phyloP scores from a whole-genome alignment of 2,797 vertebrate species.

The Pristis pectinata region DNA sequence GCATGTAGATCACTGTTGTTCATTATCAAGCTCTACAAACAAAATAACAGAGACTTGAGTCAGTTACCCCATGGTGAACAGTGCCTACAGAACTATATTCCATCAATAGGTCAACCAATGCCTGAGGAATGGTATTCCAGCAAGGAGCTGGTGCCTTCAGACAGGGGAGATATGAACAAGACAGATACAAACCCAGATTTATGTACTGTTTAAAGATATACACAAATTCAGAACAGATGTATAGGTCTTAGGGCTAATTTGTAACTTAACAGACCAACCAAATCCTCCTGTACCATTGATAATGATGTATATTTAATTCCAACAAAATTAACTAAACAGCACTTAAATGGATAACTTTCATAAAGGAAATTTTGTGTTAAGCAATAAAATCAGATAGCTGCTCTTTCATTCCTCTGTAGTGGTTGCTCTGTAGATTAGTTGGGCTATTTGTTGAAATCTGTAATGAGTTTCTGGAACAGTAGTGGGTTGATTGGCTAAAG shows the following conservation, averaged over 20 bases:
- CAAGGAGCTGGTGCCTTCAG: not conserved
- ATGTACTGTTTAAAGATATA: not conserved
- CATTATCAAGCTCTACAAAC: not conserved
- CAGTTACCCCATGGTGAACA: not conserved
- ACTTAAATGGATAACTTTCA: not conserved
- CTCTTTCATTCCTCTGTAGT: not conserved
- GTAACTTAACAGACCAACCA: not conserved
- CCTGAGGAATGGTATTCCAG: not conserved
- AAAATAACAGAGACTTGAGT: not conserved
- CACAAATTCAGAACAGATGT: slow-evolving; percentile 15
- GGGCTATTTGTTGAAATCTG: not conserved
- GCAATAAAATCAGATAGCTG: not conserved
- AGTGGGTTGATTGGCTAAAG: slow-evolving; percentile 3
- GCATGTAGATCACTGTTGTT: not conserved
- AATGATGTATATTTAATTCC: not conserved
- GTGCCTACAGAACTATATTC: not conserved
- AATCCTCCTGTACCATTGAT: not conserved
- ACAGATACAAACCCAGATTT: not conserved
- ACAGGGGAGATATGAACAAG: not conserved
- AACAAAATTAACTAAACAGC: slow-evolving; percentile 2
- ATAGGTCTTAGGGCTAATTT: not conserved
- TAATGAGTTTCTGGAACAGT: not conserved
- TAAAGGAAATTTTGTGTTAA: not conserved
- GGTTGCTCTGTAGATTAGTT: not conserved
- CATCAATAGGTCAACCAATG: not conserved